These are phyloP conservation scores for Sebastes steindachneri DNA, from an alignment of 2,797 vertebrate genomes.

Conservation along the genomic window DNA sequence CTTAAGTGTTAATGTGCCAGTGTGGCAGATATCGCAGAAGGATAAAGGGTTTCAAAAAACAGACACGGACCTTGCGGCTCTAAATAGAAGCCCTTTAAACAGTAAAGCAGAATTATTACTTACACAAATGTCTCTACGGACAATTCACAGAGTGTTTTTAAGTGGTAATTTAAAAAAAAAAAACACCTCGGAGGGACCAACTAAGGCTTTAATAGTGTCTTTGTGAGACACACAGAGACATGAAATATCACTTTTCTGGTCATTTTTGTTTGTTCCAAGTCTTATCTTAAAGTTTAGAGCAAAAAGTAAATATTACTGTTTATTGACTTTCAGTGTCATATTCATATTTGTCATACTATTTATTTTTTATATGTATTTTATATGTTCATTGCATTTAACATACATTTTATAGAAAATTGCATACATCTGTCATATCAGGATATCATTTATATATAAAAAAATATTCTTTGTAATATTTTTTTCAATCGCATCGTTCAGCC, in stretches of 20 bases:
- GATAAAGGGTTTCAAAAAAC: constrained; percentile 58
- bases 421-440: background rate
- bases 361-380: background rate
- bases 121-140: background rate
- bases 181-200: background rate
- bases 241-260: background rate
- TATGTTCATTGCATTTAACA: background rate
- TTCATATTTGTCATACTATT: background rate
- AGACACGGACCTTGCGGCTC: constrained; percentile 6
- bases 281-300: background rate
- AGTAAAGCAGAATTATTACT: background rate
- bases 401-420: background rate
- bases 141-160: background rate
- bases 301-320: background rate
- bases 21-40: constrained; percentile 52
- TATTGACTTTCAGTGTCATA: background rate
- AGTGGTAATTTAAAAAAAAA: background rate
- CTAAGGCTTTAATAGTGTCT: background rate
- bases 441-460: background rate
- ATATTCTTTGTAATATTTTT: background rate
- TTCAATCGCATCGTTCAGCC: background rate
- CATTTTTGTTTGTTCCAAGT: background rate
- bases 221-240: background rate
- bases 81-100: constrained; percentile 13
- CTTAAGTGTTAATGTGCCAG: constrained; percentile 54